Evolutionary conservation across 1,140 invertebrate genomes (phyloP).

Genomic region (Brachionus plicatilis): DNA sequence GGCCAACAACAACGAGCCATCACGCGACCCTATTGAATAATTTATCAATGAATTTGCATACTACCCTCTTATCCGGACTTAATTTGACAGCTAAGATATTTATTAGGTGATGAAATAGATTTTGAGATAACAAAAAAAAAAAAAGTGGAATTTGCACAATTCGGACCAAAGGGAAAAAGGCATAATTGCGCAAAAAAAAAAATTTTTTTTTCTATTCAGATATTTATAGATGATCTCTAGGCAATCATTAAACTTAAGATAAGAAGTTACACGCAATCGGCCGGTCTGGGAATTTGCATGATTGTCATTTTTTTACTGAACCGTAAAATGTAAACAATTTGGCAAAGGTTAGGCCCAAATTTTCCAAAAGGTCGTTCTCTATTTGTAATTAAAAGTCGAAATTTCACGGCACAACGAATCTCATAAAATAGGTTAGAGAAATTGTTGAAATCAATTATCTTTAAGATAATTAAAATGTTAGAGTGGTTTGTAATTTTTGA

Average conservation of each 20-base stretch:
- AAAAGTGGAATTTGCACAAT: background rate
- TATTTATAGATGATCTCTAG: background rate
- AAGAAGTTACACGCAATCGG: background rate
- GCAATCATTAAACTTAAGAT: background rate
- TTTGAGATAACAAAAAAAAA: background rate
- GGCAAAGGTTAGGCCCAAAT: background rate
- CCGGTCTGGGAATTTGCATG: background rate
- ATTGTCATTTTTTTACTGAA: conserved; percentile 27
- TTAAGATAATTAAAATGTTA: conserved; percentile 38
- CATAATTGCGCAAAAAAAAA: background rate
- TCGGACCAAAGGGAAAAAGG: background rate
- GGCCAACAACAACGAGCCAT: background rate
- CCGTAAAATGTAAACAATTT: conserved; percentile 7
- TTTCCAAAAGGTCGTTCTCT: conserved; percentile 21
- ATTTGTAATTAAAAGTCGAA: conserved; percentile 18
- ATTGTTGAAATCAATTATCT: background rate
- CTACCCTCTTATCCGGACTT: background rate
- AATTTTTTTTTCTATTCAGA: background rate
- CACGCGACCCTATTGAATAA: conserved; percentile 12
- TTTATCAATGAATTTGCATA: conserved; percentile 17
- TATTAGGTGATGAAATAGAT: conserved; percentile 13
- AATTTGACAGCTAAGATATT: background rate
- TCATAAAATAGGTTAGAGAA: conserved; percentile 15
- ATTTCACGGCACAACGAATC: conserved; percentile 32
- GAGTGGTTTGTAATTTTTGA: background rate